Evolutionary conservation across 2,888 invertebrate genomes (phyloP), one percentile per base, ranked within the genome.

Genomic region (Perizoma affinitatum): DNA sequence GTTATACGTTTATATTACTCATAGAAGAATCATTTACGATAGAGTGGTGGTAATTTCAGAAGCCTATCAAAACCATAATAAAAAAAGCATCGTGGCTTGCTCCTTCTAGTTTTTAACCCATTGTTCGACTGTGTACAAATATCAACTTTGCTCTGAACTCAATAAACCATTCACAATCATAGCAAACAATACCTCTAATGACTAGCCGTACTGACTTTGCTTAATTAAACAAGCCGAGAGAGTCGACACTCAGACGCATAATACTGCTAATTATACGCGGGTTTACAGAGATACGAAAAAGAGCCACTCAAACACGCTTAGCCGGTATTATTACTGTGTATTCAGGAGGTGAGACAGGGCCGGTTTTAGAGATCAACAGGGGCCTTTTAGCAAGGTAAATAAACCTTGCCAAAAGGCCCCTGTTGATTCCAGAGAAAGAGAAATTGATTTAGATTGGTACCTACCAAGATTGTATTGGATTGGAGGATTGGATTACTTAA

Each of bases 261-360:
- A 90, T 89, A 86, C 87, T 84, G 87, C 88, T 91, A 91, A 92
- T 91, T 92, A 91, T 90, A 90, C 87, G 88, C 82, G 86, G 89
- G 89, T 86, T 90, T 90, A 89, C 88, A 88, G 87, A 88, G 90
- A 89, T 90, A 89, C 88, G 88, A 91, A 92, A 90, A 88, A 91
- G 91, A 90, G 88, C 83, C 89, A 87, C 91, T 92, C 88, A 88
- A 90, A 90, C 90, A 90, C 90, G 91, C 91, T 91, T 90, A 91
- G 89, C 88, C 85, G 85, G 88, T 91, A 91, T 92, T 91, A 92
- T 91, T 90, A 90, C 88, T 87, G 90, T 88, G 88, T 90, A 87
- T 87, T 88, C 88, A 86, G 87, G 86, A 86, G 87, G 86, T 87
- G 38, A 34, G n/a, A 1, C 54, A 54, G 59, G 50, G 54, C 50